Conservation (phyloP, 2,888 invertebrate genomes). For the Drosophila kanekoi region DNA sequence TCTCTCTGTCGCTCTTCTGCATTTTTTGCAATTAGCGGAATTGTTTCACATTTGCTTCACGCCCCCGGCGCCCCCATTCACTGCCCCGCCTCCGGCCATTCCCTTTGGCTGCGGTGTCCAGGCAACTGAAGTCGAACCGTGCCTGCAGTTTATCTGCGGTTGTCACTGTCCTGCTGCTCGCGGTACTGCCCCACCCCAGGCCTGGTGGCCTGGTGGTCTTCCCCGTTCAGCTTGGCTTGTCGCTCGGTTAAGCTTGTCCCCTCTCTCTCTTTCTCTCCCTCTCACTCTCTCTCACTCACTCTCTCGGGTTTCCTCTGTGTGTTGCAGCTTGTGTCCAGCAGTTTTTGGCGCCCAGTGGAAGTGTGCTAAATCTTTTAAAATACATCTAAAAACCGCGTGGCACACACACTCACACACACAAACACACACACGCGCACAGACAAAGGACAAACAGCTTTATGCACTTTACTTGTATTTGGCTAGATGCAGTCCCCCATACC, state of each 20-base stretch:
- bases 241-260: slow-evolving; percentile 42
- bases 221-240: slow-evolving; percentile 40
- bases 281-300: not conserved
- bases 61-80: slow-evolving; percentile 5
- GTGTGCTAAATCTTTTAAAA: slow-evolving; percentile 75
- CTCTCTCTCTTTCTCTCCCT: not conserved
- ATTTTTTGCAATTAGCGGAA: slow-evolving; percentile 77
- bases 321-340: slow-evolving; percentile 57
- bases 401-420: slow-evolving; percentile 4
- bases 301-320: slow-evolving; percentile 2
- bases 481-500: slow-evolving; percentile 10
- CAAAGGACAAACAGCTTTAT: slow-evolving; percentile 63
- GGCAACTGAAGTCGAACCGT: slow-evolving; percentile 33
- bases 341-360: slow-evolving; percentile 58
- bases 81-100: not conserved
- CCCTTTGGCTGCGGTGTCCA: slow-evolving; percentile 3
- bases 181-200: not conserved
- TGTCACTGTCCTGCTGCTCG: slow-evolving; percentile 24
- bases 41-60: slow-evolving; percentile 73
- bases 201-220: not conserved
- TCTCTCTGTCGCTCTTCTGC: not conserved
- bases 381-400: slow-evolving; percentile 65
- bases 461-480: slow-evolving; percentile 59
- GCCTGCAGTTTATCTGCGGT: slow-evolving; percentile 71
- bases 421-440: not conserved